Percentiles rank a stretch among this genome's conserved stretches.
Conservation (phyloP, 2,797 vertebrate genomes). For the Lagodon rhomboides region DNA sequence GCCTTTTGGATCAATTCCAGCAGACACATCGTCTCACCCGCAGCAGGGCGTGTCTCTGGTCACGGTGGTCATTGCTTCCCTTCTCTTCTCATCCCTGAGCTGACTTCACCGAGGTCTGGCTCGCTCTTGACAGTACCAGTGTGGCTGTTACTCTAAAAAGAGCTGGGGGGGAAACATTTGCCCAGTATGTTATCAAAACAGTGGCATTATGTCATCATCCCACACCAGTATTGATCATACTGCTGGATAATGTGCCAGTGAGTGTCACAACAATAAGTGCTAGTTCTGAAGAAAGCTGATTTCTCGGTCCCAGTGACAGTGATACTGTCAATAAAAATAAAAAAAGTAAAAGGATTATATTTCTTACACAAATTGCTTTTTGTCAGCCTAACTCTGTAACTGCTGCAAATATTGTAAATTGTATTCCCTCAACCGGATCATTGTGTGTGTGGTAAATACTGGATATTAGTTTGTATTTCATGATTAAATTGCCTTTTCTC, state of each 20-base stretch:
- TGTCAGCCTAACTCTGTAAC: not conserved
- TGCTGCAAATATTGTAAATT: constrained; percentile 8
- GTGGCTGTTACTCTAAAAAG: not conserved
- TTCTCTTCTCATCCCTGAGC: not conserved
- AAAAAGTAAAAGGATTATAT: not conserved
- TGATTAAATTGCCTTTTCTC: constrained; percentile 18
- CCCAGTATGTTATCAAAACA: constrained; percentile 36
- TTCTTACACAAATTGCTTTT: constrained; percentile 1
- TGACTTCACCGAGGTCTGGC: constrained; percentile 18
- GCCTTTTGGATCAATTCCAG: constrained; percentile 66
- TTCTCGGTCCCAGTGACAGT: not conserved
- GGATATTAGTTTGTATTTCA: constrained; percentile 19
- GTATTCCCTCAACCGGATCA: not conserved
- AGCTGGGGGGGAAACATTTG: not conserved
- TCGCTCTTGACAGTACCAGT: no score
- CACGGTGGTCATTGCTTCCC: not conserved
- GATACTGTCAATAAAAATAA: not conserved
- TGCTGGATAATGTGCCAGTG: constrained; percentile 22
- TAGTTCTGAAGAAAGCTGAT: constrained; percentile 19
- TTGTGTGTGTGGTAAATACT: constrained; percentile 6
- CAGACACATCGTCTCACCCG: constrained; percentile 55
- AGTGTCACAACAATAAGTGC: constrained; percentile 4
- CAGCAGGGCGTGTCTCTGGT: constrained; percentile 48
- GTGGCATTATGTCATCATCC: constrained; percentile 29
- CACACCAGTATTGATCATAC: constrained; percentile 33